These are phyloP conservation scores for Acleris laterana DNA, from an alignment of 2,888 invertebrate species.

Conservation along the genomic window DNA sequence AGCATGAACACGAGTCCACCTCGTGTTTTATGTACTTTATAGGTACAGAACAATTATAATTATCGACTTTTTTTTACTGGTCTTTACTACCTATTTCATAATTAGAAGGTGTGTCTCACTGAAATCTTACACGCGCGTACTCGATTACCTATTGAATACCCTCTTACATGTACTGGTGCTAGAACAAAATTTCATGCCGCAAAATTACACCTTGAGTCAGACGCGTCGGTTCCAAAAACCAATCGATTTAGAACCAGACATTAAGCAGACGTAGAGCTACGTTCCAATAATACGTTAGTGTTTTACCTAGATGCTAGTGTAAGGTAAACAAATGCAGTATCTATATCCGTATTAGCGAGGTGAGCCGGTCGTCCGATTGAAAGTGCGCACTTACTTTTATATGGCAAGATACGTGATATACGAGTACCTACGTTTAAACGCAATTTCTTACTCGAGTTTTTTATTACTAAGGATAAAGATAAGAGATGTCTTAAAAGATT, in stretches of 20 bases:
- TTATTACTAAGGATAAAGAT: too few relatives aligned
- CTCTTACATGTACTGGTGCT: slow-evolving; percentile 23
- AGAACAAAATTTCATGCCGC: slow-evolving; percentile 33
- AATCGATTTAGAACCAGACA: slow-evolving; percentile 35
- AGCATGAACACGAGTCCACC: too few relatives aligned
- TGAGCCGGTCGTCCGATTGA: neutral
- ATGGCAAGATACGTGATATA: neutral
- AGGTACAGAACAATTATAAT: too few relatives aligned
- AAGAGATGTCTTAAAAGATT: too few relatives aligned
- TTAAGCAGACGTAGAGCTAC: slow-evolving; percentile 39
- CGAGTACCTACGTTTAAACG: too few relatives aligned
- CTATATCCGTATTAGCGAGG: slow-evolving; percentile 8
- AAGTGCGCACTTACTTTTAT: neutral
- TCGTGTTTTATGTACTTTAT: too few relatives aligned
- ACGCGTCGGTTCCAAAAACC: slow-evolving; percentile 35
- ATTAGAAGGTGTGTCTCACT: neutral
- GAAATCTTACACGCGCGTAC: neutral
- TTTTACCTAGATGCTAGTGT: slow-evolving; percentile 21
- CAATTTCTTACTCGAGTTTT: neutral
- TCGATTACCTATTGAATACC: neutral
- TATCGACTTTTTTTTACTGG: too few relatives aligned
- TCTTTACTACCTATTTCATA: too few relatives aligned
- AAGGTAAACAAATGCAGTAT: slow-evolving; percentile 19
- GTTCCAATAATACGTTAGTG: slow-evolving; percentile 26
- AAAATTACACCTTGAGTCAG: slow-evolving; percentile 36